Evolutionary conservation across 2,797 vertebrate genomes (phyloP).

Genomic region (Mycteria americana): DNA sequence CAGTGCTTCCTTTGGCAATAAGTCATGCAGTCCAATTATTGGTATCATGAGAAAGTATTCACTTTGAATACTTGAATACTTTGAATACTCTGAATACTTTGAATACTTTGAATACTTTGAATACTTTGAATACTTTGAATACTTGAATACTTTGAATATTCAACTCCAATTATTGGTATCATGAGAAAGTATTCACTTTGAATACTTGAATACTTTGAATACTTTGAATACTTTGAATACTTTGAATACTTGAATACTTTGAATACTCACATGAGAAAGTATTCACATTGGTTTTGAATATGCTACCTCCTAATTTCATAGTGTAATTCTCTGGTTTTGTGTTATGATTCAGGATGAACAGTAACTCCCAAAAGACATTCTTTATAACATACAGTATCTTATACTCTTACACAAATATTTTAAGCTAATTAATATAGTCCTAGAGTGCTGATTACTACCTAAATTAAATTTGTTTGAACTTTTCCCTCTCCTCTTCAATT

Average conservation of each 20-base stretch:
- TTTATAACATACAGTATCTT: not conserved
- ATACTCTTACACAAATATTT: not conserved
- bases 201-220: no score
- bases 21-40: not conserved
- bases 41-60: not conserved
- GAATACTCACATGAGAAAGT: no score
- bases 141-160: no score
- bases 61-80: no score
- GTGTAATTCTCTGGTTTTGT: not conserved
- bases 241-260: no score
- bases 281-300: slow-evolving; percentile 6
- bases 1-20: not conserved
- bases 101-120: no score
- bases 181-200: not conserved
- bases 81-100: no score
- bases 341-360: not conserved
- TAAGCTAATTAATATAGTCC: not conserved
- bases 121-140: no score
- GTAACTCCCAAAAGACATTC: not conserved
- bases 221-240: no score
- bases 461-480: not conserved
- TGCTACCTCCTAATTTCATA: not conserved
- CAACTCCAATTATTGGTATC: not conserved
- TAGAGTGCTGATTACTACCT: not conserved
- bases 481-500: not conserved